Conservation (phyloP, 2,797 vertebrate genomes). For the Rhynchonycteris naso region DNA sequence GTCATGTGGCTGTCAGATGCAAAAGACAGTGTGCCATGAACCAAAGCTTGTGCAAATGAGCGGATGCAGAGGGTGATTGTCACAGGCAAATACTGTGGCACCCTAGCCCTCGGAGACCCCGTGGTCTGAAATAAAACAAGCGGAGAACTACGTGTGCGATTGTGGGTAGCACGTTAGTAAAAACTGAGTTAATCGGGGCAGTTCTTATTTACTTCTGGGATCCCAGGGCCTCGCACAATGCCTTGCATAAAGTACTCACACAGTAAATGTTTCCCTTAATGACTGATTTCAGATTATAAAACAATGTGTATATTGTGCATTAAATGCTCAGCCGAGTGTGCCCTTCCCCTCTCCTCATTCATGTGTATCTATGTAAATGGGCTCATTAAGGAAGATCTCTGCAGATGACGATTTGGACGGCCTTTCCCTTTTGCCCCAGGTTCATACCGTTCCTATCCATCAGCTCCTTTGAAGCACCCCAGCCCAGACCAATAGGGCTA, state of each 20-base stretch:
- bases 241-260: background rate
- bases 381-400: background rate
- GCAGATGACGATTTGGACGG: fast-evolving
- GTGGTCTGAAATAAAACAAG: background rate
- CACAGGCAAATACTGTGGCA: fast-evolving
- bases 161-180: fast-evolving
- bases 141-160: background rate
- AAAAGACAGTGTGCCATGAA: background rate
- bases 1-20: fast-evolving
- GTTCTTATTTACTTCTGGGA: background rate
- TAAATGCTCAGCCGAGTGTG: background rate
- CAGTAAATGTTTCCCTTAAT: background rate
- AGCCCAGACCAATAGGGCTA: background rate
- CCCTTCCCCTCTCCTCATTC: background rate
- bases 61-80: background rate
- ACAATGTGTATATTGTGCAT: background rate
- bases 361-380: fast-evolving
- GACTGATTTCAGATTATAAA: background rate
- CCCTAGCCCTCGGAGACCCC: background rate
- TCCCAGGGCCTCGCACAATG: background rate
- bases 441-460: background rate
- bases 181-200: fast-evolving
- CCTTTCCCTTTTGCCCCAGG: background rate
- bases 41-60: background rate
- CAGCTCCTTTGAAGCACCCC: background rate